These are phyloP conservation scores for Leptopilina drosophilae DNA, from an alignment of 2,888 invertebrate genomes.

Conservation along the genomic window DNA sequence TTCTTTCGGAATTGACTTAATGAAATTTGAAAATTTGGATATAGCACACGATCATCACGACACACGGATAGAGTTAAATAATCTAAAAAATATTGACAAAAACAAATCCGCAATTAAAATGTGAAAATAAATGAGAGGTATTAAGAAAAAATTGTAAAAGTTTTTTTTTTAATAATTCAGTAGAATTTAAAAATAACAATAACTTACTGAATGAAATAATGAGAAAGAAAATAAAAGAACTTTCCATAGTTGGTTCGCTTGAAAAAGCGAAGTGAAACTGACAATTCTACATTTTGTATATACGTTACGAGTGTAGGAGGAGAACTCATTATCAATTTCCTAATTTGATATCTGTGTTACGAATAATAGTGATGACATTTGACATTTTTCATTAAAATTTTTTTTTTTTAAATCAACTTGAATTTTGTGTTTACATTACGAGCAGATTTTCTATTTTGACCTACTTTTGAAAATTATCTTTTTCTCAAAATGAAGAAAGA, in stretches of 20 bases:
- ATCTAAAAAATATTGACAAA: neutral
- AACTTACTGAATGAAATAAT: slow-evolving; percentile 14
- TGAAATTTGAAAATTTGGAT: slow-evolving; percentile 25
- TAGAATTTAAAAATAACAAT: too few relatives aligned
- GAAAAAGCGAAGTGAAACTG: slow-evolving; percentile 23
- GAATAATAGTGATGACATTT: slow-evolving; percentile 11
- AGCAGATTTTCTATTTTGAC: too few relatives aligned
- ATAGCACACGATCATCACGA: neutral
- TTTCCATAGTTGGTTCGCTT: slow-evolving; percentile 16
- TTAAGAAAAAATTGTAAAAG: too few relatives aligned
- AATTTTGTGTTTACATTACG: neutral
- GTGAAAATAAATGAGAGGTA: too few relatives aligned
- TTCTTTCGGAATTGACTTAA: slow-evolving; percentile 3
- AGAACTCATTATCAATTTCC: slow-evolving; percentile 21
- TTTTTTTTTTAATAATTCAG: too few relatives aligned
- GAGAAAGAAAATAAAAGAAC: neutral
- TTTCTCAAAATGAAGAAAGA: too few relatives aligned
- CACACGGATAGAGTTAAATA: neutral
- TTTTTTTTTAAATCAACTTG: neutral
- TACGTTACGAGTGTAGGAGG: slow-evolving; percentile 19
- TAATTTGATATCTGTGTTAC: slow-evolving; percentile 25
- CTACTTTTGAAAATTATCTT: too few relatives aligned
- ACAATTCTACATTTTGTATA: neutral
- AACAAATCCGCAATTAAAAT: too few relatives aligned
- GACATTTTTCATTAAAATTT: neutral